Percentiles rank a stretch among this genome's conserved stretches.
Conservation (phyloP, 2,888 invertebrate species). For the Nebria salina region DNA sequence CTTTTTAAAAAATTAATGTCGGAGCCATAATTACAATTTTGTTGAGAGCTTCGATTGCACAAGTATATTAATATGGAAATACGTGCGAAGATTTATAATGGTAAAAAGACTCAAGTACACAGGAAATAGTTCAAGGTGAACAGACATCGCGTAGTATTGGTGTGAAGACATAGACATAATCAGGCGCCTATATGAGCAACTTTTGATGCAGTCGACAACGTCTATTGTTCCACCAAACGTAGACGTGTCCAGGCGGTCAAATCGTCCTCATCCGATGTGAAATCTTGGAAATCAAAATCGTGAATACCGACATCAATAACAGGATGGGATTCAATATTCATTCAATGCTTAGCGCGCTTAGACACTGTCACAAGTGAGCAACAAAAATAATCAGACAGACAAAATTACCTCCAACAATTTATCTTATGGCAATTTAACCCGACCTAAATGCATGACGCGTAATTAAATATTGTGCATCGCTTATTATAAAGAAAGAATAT, state of each 20-base stretch:
- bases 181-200: constrained; percentile 25
- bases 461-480: too few relatives aligned
- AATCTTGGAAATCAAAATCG: constrained; percentile 16
- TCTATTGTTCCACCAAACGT: constrained; percentile 29
- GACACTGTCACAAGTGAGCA: background rate
- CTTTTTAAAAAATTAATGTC: background rate
- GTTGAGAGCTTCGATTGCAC: background rate
- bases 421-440: too few relatives aligned
- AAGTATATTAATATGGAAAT: background rate
- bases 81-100: background rate
- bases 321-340: background rate
- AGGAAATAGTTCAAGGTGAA: background rate
- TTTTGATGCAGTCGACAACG: constrained; percentile 30
- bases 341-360: background rate
- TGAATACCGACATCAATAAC: background rate
- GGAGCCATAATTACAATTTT: background rate
- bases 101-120: background rate
- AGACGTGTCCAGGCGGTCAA: constrained; percentile 29
- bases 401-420: too few relatives aligned
- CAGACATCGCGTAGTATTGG: background rate
- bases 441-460: too few relatives aligned
- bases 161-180: background rate
- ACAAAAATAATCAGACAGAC: too few relatives aligned
- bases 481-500: too few relatives aligned
- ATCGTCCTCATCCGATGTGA: constrained; percentile 20